phyloP scores from a whole-genome alignment of 2,888 invertebrate genomes.

The Patella depressa region DNA sequence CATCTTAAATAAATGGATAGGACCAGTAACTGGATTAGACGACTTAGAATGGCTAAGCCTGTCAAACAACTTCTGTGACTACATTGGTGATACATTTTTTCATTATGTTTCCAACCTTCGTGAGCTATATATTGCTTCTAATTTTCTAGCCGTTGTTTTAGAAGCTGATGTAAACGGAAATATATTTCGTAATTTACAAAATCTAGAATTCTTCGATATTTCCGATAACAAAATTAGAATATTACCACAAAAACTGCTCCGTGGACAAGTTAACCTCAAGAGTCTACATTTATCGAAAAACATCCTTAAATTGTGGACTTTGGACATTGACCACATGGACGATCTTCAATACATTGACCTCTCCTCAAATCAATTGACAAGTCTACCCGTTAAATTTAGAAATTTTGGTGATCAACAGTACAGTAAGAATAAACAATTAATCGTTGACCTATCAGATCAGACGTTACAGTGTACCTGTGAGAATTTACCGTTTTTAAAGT shows the following conservation, averaged over 20 bases:
- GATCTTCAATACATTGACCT: slow-evolving; percentile 25
- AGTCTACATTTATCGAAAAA: slow-evolving; percentile 26
- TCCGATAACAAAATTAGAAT: slow-evolving; percentile 28
- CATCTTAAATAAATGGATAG: slow-evolving; percentile 22
- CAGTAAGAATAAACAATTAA: background rate
- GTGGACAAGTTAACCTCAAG: slow-evolving; percentile 4
- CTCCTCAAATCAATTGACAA: slow-evolving; percentile 22
- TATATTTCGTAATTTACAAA: slow-evolving; percentile 21
- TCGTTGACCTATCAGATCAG: slow-evolving; percentile 24
- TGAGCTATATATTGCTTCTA: slow-evolving; percentile 24
- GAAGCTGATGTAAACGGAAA: slow-evolving; percentile 24
- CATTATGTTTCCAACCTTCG: slow-evolving; percentile 14
- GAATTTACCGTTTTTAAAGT: slow-evolving; percentile 25
- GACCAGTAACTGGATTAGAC: slow-evolving; percentile 22
- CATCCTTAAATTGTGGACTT: slow-evolving; percentile 21
- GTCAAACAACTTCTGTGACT: slow-evolving; percentile 27
- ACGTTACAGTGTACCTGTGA: slow-evolving; percentile 30
- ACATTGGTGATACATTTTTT: slow-evolving; percentile 15
- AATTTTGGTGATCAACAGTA: background rate
- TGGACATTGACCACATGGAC: slow-evolving; percentile 22
- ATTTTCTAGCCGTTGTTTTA: slow-evolving; percentile 24
- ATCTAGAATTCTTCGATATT: slow-evolving; percentile 18
- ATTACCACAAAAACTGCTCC: slow-evolving; percentile 27
- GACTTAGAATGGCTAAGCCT: slow-evolving; percentile 26
- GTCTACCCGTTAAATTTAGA: slow-evolving; percentile 8